These are phyloP conservation scores for Desmodus rotundus DNA, from an alignment of 2,113 vertebrate species.

Conservation along the genomic window DNA sequence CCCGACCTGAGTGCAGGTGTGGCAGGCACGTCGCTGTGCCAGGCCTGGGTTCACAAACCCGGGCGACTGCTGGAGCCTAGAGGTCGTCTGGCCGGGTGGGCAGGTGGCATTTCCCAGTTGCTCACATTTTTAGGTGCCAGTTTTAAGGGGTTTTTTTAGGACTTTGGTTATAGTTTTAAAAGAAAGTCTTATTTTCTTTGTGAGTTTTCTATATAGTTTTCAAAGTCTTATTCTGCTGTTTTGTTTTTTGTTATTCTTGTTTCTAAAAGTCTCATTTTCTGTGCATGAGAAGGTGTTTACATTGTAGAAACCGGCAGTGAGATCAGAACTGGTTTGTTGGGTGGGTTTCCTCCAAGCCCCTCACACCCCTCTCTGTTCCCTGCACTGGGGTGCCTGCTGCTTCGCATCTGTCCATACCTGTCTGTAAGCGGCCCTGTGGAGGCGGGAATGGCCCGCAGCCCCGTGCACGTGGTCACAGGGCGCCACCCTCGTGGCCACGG, in stretches of 20 bases:
- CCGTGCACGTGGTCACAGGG: no score
- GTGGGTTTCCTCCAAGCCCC: not conserved
- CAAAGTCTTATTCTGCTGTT: not conserved
- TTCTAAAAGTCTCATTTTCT: not conserved
- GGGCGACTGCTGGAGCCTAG: not conserved
- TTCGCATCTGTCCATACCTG: not conserved
- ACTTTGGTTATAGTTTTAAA: constrained; percentile 6
- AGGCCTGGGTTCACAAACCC: not conserved
- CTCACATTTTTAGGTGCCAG: not conserved
- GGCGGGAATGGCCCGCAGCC: no score
- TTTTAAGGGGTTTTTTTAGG: not conserved
- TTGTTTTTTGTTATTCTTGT: not conserved
- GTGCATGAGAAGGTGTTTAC: not conserved
- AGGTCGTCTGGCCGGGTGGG: not conserved
- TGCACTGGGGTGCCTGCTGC: not conserved
- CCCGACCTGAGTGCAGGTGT: not conserved
- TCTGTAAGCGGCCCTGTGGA: not conserved
- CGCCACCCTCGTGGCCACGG: not conserved
- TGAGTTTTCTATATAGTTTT: not conserved
- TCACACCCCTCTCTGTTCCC: not conserved
- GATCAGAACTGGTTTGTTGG: not conserved
- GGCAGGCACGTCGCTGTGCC: not conserved
- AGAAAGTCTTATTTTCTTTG: not conserved
- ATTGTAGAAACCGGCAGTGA: constrained; percentile 6
- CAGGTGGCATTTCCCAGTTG: not conserved